Evolutionary conservation across 2,113 vertebrate species (phyloP).

Genomic region (Planiliza haematocheilus): DNA sequence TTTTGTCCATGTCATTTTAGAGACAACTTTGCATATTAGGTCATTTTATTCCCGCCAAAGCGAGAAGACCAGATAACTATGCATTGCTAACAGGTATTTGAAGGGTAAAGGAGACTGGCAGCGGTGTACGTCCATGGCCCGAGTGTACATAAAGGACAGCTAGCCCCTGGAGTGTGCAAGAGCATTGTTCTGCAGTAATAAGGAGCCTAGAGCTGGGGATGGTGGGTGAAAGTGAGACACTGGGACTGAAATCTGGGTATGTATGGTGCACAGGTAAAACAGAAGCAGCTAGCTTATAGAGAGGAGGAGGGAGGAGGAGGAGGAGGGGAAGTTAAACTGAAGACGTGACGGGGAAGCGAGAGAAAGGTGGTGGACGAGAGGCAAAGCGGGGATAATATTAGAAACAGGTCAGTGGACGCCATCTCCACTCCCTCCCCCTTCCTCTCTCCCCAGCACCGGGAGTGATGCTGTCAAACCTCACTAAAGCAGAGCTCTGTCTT

Average conservation of each 20-base stretch:
- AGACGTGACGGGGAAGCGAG: slow-evolving; percentile 15
- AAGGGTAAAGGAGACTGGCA: slow-evolving; percentile 48
- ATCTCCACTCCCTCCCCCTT: slow-evolving; percentile 1
- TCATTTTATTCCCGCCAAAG: slow-evolving; percentile 8
- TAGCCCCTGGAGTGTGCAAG: slow-evolving; percentile 40
- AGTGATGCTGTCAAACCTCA: slow-evolving; percentile 46
- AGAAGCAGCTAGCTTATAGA: slow-evolving; percentile 19
- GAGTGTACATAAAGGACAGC: slow-evolving; percentile 42
- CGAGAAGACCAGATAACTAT: slow-evolving; percentile 19
- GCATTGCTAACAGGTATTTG: slow-evolving; percentile 29
- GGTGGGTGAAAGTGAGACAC: not conserved
- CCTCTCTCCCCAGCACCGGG: not conserved
- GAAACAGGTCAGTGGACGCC: slow-evolving; percentile 67
- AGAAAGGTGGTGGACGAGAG: slow-evolving; percentile 30
- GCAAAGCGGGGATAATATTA: slow-evolving; percentile 52
- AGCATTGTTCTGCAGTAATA: slow-evolving; percentile 48
- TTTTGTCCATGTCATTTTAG: not conserved
- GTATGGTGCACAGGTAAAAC: slow-evolving; percentile 28
- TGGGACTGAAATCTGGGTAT: too few relatives aligned
- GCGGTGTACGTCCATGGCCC: not conserved
- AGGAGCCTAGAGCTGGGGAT: slow-evolving; percentile 25
- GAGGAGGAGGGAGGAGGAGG: slow-evolving; percentile 41
- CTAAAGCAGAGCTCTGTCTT: slow-evolving; percentile 34
- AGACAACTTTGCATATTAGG: slow-evolving; percentile 23
- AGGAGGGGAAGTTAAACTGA: slow-evolving; percentile 53